Conservation (phyloP, 2,888 invertebrate species). For the Celastrina argiolus region DNA sequence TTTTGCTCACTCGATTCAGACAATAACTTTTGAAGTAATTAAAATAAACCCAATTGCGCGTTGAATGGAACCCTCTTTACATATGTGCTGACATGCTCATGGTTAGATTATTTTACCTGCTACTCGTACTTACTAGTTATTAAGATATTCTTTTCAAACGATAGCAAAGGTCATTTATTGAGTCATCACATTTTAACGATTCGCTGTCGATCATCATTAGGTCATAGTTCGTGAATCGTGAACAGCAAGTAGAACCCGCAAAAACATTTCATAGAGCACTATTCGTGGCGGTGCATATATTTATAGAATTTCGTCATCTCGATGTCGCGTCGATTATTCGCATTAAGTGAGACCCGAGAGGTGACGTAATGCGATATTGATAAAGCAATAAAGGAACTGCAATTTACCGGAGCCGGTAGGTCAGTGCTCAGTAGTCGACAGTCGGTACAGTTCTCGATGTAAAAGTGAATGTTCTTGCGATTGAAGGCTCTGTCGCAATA, state of each 20-base stretch:
- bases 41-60: too few species aligned
- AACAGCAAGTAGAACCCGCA: neutral
- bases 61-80: too few species aligned
- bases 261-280: neutral
- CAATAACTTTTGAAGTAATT: too few species aligned
- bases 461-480: conserved; percentile 49
- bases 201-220: neutral
- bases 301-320: conserved; percentile 19
- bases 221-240: neutral
- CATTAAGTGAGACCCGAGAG: neutral
- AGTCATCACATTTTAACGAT: neutral
- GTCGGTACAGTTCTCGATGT: conserved; percentile 16
- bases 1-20: too few species aligned
- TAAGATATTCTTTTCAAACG: neutral
- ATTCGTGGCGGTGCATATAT: neutral
- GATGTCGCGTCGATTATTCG: conserved; percentile 12
- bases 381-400: conserved; percentile 4
- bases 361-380: conserved; percentile 19
- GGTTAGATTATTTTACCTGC: too few species aligned
- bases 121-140: neutral
- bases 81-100: too few species aligned
- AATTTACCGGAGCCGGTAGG: conserved; percentile 12
- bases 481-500: conserved; percentile 47
- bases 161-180: neutral
- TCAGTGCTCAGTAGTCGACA: too few species aligned